Conservation (phyloP, 2,888 invertebrate species). For the Pardosa pseudoannulata region DNA sequence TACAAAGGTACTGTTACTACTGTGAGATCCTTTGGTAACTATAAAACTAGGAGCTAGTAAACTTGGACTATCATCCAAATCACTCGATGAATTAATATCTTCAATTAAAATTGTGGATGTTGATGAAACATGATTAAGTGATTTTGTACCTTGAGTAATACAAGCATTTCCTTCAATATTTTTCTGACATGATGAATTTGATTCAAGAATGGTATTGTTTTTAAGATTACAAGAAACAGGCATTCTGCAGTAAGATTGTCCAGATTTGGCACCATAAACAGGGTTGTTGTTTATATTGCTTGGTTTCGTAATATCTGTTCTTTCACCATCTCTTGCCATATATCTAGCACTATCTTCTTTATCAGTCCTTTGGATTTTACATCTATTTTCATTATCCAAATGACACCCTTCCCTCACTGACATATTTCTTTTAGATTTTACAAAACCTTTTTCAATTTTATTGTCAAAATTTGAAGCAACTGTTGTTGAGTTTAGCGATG, state of each 20-base stretch:
- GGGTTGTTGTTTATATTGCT: too few relatives aligned
- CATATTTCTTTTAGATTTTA: too few relatives aligned
- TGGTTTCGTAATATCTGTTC: not conserved
- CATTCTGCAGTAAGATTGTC: too few relatives aligned
- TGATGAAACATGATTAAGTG: not conserved
- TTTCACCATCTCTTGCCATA: not conserved
- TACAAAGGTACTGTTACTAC: not conserved
- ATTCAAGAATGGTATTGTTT: not conserved
- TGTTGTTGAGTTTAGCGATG: too few relatives aligned
- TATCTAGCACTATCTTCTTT: not conserved
- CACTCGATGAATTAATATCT: conserved; percentile 26
- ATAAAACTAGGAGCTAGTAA: not conserved
- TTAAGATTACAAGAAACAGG: too few relatives aligned
- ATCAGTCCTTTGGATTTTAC: too few relatives aligned
- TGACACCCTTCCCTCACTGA: too few relatives aligned
- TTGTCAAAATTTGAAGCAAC: too few relatives aligned
- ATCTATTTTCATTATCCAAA: too few relatives aligned
- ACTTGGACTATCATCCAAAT: conserved; percentile 45
- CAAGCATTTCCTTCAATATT: not conserved
- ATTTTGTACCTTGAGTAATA: not conserved
- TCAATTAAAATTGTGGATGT: not conserved
- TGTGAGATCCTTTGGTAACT: not conserved
- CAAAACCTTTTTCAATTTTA: too few relatives aligned
- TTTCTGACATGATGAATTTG: not conserved
- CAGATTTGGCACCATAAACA: too few relatives aligned